These are phyloP conservation scores for Eurosta solidaginis DNA, from an alignment of 1,140 invertebrate genomes.

Conservation along the genomic window DNA sequence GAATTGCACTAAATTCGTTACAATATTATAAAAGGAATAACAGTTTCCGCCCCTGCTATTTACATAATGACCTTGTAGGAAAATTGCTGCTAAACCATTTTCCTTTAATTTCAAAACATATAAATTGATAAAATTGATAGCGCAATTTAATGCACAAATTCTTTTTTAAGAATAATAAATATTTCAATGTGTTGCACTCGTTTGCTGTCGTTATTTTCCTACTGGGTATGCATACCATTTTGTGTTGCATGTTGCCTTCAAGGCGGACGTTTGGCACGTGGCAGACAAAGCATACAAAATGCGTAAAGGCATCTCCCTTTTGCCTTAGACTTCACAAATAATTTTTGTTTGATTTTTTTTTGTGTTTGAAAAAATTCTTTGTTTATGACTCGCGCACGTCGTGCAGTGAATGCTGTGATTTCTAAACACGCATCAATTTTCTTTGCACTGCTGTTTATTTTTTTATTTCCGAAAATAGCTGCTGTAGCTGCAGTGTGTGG, in stretches of 20 bases:
- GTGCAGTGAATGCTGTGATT: not conserved
- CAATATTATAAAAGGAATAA: no score
- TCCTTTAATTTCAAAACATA: no score
- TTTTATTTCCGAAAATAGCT: conserved; percentile 9
- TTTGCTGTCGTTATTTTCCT: no score
- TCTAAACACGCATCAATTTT: conserved; percentile 12
- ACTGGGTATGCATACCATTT: no score
- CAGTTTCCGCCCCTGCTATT: no score
- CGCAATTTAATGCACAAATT: no score
- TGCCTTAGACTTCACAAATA: not conserved
- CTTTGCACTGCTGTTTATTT: not conserved
- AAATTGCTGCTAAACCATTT: no score
- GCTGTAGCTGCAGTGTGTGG: not conserved
- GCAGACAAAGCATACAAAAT: not conserved
- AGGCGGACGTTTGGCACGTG: not conserved
- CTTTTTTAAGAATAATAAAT: no score
- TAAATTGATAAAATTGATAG: no score
- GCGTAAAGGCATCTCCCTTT: not conserved
- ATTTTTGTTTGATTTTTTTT: not conserved
- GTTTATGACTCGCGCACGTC: conserved; percentile 20
- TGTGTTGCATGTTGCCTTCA: not conserved
- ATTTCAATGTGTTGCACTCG: no score
- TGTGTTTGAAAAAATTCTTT: not conserved
- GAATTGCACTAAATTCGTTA: no score
- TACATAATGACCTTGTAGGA: no score